Evolutionary conservation across 2,888 invertebrate genomes (phyloP).

Genomic region (Phortica okadai): DNA sequence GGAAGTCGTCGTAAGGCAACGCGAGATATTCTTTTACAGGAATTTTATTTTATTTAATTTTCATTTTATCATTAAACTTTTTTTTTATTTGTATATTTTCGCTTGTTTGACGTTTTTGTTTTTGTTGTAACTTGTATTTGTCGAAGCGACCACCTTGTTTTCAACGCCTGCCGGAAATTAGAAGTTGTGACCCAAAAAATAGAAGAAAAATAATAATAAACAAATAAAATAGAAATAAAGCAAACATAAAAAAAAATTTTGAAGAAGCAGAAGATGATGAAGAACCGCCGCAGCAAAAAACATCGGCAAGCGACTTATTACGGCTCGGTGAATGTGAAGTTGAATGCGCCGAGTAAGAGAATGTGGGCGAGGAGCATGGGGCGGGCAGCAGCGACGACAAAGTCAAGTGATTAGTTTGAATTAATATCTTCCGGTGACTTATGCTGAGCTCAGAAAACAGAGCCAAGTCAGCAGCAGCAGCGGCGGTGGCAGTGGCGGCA

Average conservation of each 20-base stretch:
- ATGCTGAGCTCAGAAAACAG: not conserved
- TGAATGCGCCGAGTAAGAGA: not conserved
- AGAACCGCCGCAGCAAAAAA: not conserved
- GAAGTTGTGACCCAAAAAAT: not conserved
- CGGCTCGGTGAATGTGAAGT: not conserved
- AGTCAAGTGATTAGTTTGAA: constrained; percentile 19
- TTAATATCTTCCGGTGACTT: constrained; percentile 25
- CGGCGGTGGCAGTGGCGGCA: too few relatives aligned
- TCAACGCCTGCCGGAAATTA: not conserved
- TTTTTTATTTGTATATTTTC: too few relatives aligned
- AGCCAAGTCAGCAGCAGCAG: too few relatives aligned
- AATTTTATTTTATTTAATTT: too few relatives aligned
- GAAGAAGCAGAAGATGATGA: too few relatives aligned
- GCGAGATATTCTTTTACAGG: too few relatives aligned
- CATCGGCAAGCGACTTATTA: not conserved
- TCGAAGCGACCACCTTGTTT: not conserved
- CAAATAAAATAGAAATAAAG: constrained; percentile 12
- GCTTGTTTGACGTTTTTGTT: too few relatives aligned
- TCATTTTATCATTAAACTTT: too few relatives aligned
- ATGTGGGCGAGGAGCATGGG: not conserved
- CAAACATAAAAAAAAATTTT: too few relatives aligned
- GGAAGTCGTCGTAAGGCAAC: too few relatives aligned
- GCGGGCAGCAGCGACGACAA: not conserved
- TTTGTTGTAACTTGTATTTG: not conserved
- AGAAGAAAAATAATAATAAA: not conserved